Percentiles rank a stretch among this genome's conserved stretches.
Conservation (phyloP, 2,113 vertebrate species). For the Pollachius pollachius region DNA sequence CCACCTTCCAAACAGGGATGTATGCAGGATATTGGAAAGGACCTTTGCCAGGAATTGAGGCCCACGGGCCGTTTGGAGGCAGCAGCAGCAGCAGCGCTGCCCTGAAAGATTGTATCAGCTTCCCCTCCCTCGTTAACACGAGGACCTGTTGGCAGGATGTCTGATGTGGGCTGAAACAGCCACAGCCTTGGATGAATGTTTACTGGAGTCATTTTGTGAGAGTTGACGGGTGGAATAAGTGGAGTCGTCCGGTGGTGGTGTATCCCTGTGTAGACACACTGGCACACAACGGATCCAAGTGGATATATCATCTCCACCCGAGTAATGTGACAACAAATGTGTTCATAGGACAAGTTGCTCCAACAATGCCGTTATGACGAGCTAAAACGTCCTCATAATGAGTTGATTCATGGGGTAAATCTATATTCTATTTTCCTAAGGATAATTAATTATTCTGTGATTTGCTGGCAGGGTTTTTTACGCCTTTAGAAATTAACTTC, state of each 20-base stretch:
- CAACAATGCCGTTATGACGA: slow-evolving; percentile 68
- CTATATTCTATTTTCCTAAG: slow-evolving; percentile 73
- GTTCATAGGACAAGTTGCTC: slow-evolving; percentile 46
- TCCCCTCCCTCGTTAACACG: slow-evolving; percentile 30
- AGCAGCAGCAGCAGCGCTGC: slow-evolving; percentile 30
- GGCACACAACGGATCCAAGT: slow-evolving; percentile 3
- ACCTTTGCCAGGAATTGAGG: slow-evolving; percentile 70
- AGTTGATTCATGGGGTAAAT: slow-evolving; percentile 47
- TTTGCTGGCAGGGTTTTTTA: slow-evolving; percentile 70
- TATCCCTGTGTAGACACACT: too few species aligned
- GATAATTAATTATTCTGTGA: slow-evolving; percentile 71
- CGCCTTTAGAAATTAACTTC: slow-evolving; percentile 81
- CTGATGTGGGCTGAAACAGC: slow-evolving; percentile 10
- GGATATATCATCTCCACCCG: slow-evolving; percentile 38
- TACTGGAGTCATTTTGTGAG: too few species aligned
- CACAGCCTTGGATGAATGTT: too few species aligned
- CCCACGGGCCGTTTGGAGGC: slow-evolving; percentile 46
- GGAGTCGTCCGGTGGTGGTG: too few species aligned
- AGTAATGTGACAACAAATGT: slow-evolving; percentile 56
- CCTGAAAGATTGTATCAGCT: slow-evolving; percentile 60
- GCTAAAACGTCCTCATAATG: slow-evolving; percentile 68
- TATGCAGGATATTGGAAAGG: slow-evolving; percentile 77
- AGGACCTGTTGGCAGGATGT: background rate
- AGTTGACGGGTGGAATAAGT: too few species aligned
- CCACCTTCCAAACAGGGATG: slow-evolving; percentile 29